Conservation (phyloP, 2,797 vertebrate species). For the Brotogeris chrysoptera region DNA sequence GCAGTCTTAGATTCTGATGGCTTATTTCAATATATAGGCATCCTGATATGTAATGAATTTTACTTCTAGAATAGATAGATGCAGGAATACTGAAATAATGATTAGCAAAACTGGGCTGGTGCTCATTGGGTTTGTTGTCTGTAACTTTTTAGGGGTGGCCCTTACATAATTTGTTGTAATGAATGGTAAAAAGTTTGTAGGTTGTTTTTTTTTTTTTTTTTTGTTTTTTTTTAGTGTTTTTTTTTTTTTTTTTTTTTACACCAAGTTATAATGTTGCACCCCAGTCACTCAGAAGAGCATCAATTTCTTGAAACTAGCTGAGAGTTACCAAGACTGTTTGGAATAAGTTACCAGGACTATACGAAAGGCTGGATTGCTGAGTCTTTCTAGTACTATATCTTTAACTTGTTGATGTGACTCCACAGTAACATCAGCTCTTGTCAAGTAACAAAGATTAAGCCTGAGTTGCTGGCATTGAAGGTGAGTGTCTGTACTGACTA, state of each 20-base stretch:
- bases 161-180: background rate
- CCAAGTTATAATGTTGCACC: background rate
- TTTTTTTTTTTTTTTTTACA: too few relatives aligned
- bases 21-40: background rate
- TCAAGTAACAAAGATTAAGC: background rate
- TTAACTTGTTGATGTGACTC: background rate
- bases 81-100: background rate
- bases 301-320: background rate
- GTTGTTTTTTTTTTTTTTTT: too few relatives aligned
- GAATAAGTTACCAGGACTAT: background rate
- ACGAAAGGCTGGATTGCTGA: background rate
- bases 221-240: too few relatives aligned
- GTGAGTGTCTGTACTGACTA: background rate
- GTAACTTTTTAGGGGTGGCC: background rate
- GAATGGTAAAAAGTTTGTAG: background rate
- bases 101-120: background rate
- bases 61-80: background rate
- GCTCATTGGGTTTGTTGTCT: background rate
- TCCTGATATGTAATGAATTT: background rate
- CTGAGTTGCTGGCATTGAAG: background rate
- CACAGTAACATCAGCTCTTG: background rate
- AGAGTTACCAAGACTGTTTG: background rate
- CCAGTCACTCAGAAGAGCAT: background rate
- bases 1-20: background rate
- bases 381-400: background rate